Evolutionary conservation across 1,140 invertebrate species (phyloP), one percentile per base, ranked within the genome.

Genomic region (Bombus huntii): DNA sequence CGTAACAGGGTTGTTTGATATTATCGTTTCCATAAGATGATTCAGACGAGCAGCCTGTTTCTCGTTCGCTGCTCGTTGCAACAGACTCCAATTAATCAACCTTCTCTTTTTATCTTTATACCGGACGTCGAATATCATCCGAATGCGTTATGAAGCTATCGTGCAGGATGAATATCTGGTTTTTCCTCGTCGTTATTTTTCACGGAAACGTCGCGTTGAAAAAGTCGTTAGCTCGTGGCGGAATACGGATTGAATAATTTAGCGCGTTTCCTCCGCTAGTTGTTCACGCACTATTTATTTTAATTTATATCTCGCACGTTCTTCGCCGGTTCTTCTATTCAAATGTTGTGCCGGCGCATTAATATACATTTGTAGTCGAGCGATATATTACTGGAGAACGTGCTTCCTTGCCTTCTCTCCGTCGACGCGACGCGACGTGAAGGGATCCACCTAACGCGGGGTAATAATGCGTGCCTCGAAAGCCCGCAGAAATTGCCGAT

Each of bases 351-450:
- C 8, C 72, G 25, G 42, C 15, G 73, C 81, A 83, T 83, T 83
- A 83, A 83, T 76, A 76, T 83, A 83, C 72, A 83, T 83, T 83
- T 39, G 59, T 53, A 75, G 42, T n/a, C 31, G 25, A 6, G 42
- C 72, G 15, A 75, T 75, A 47, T 66, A 83, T 83, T 83, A 83
- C 72, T 72, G 39, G 10, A 10, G 31, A 28, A 42, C 59, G 72
- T 66, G 81, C 70, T 68, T 42, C 65, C 22, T 68, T 53, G 5
- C 8, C 37, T 65, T 59, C n/a, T 76, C 42, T 15, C 37, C 12
- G 13, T 10, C 44, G 28, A 53, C 47, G 9, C 31, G 3, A 10
- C 37, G 18, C 71, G 1, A 10, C 37, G 28, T 13, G 8, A 31
- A 15, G 1, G 37, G 5, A 65, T 47, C 28, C 10, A 2, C 10